phyloP scores from a whole-genome alignment of 1,140 invertebrate genomes.

The Macrostomum lignano region DNA sequence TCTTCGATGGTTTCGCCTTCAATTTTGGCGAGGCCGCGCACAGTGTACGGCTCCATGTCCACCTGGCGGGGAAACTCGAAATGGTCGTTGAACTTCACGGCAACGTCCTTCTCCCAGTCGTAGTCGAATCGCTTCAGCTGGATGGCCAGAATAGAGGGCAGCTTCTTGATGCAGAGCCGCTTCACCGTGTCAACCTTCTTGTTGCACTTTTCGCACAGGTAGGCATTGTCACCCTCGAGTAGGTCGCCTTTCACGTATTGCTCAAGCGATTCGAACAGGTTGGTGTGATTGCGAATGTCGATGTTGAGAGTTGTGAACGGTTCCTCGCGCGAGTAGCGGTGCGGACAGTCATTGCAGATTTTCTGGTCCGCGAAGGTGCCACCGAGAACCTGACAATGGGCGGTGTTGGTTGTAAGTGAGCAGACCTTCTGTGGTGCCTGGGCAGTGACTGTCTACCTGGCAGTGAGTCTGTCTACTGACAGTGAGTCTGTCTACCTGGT shows the following conservation, averaged over 20 bases:
- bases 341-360: conserved; percentile 91
- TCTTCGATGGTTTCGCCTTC: conserved; percentile 41
- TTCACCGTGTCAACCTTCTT: conserved; percentile 96
- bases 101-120: conserved; percentile 85
- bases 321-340: conserved; percentile 77
- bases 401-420: no score
- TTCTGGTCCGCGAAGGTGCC: conserved; percentile 94
- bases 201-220: conserved; percentile 94
- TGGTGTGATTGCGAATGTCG: conserved; percentile 86
- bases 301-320: conserved; percentile 88
- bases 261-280: conserved; percentile 80
- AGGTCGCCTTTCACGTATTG: conserved; percentile 93
- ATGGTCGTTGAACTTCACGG: conserved; percentile 97
- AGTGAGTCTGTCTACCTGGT: no score
- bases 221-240: conserved; percentile 85
- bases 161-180: conserved; percentile 72
- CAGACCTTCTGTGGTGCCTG: conserved; percentile 8
- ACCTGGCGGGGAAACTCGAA: conserved; percentile 88
- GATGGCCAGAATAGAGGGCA: conserved; percentile 77
- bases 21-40: conserved; percentile 66
- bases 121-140: conserved; percentile 93
- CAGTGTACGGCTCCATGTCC: conserved; percentile 93
- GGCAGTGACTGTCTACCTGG: no score
- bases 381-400: no score
- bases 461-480: no score